Evolutionary conservation across 1,140 invertebrate genomes (phyloP).

Genomic region (Globodera ellingtonae): DNA sequence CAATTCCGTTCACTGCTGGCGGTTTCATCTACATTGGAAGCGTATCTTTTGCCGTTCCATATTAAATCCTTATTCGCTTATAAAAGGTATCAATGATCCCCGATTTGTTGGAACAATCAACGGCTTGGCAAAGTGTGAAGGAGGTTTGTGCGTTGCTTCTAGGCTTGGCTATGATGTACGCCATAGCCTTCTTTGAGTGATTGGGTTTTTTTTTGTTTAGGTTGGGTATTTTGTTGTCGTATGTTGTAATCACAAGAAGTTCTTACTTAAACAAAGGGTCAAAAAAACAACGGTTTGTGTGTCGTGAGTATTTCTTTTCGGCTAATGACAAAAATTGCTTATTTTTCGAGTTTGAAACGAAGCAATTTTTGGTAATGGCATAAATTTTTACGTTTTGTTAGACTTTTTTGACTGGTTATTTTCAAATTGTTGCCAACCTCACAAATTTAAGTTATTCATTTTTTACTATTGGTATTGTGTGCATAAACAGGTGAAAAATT

Average conservation of each 20-base stretch:
- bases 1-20: slow-evolving; percentile 92
- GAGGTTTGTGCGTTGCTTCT: slow-evolving; percentile 55
- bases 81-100: slow-evolving; percentile 80
- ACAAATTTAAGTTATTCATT: not conserved
- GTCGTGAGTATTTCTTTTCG: too few species aligned
- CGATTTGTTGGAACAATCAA: slow-evolving; percentile 74
- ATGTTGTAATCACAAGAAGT: not conserved
- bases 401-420: not conserved
- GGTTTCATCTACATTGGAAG: slow-evolving; percentile 98
- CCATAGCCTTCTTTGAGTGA: slow-evolving; percentile 62
- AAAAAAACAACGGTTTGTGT: not conserved
- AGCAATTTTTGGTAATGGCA: too few species aligned
- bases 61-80: not conserved
- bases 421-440: not conserved
- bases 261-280: not conserved
- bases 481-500: not conserved
- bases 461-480: not conserved
- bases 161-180: slow-evolving; percentile 61
- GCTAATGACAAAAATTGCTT: too few species aligned
- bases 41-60: slow-evolving; percentile 68
- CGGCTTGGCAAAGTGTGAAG: slow-evolving; percentile 52
- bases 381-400: not conserved
- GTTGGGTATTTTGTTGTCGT: too few species aligned
- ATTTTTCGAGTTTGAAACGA: too few species aligned
- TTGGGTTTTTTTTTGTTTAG: not conserved